Conservation (phyloP, 2,797 vertebrate genomes). For the Glyptemys insculpta region DNA sequence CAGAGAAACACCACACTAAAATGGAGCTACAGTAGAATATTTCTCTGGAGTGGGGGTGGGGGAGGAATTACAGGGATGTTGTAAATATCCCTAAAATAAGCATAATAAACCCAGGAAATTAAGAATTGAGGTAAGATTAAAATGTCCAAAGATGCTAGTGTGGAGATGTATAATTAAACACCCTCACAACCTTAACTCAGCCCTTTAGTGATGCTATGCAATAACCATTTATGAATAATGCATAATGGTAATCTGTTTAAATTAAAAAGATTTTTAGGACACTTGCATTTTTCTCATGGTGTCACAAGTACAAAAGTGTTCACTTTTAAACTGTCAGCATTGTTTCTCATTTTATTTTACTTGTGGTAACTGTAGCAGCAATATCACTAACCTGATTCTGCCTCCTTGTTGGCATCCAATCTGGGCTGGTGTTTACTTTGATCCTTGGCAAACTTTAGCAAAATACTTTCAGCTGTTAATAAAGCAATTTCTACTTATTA, state of each 20-base stretch:
- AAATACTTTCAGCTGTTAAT: background rate
- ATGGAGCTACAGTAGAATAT: background rate
- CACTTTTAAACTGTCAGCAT: background rate
- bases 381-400: background rate
- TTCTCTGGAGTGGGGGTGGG: too few species aligned
- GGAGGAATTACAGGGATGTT: background rate
- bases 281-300: background rate
- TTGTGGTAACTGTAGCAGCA: accelerated
- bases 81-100: background rate
- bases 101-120: background rate
- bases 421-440: background rate
- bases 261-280: background rate
- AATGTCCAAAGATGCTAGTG: background rate
- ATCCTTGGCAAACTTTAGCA: too few species aligned
- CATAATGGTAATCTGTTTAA: background rate
- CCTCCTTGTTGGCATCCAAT: background rate
- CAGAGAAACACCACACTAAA: background rate
- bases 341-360: background rate
- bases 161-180: background rate
- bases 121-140: background rate
- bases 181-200: background rate
- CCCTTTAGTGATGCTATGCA: background rate
- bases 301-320: background rate
- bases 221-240: background rate
- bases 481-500: background rate